phyloP scores from a whole-genome alignment of 2,888 invertebrate species.

The Erynnis tages region DNA sequence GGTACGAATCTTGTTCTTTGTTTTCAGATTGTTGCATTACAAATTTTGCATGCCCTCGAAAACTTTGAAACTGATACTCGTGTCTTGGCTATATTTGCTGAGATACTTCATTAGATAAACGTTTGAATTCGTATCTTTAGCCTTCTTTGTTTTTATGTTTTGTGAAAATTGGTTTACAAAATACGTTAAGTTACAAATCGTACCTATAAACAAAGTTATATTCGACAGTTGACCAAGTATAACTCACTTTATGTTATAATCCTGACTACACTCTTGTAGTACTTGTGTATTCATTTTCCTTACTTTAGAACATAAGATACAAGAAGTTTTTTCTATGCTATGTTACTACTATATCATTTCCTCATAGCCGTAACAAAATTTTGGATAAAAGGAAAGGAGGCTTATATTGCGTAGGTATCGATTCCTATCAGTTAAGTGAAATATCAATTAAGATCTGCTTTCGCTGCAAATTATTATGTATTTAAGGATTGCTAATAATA shows the following conservation, averaged over 20 bases:
- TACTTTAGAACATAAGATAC: neutral
- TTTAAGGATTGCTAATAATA: no score
- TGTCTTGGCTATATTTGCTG: neutral
- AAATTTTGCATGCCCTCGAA: neutral
- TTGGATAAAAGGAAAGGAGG: no score
- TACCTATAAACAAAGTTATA: neutral
- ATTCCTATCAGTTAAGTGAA: no score
- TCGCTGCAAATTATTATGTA: no score
- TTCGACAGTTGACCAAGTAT: constrained; percentile 1
- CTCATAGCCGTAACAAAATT: neutral
- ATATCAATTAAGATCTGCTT: no score
- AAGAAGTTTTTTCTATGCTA: neutral
- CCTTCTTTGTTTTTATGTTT: no score
- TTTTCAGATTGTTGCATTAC: constrained; percentile 12
- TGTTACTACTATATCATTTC: neutral
- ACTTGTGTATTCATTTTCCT: neutral
- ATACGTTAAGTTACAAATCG: no score
- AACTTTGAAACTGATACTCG: neutral
- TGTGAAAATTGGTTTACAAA: no score
- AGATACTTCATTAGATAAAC: no score
- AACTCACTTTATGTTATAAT: constrained; percentile 1
- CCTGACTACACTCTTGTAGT: neutral
- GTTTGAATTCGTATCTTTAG: no score
- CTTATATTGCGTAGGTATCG: no score
- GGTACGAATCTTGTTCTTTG: constrained; percentile 17